Evolutionary conservation across 2,797 vertebrate species (phyloP), one percentile per base, ranked within the genome.

Genomic region (Poeciliopsis infans): DNA sequence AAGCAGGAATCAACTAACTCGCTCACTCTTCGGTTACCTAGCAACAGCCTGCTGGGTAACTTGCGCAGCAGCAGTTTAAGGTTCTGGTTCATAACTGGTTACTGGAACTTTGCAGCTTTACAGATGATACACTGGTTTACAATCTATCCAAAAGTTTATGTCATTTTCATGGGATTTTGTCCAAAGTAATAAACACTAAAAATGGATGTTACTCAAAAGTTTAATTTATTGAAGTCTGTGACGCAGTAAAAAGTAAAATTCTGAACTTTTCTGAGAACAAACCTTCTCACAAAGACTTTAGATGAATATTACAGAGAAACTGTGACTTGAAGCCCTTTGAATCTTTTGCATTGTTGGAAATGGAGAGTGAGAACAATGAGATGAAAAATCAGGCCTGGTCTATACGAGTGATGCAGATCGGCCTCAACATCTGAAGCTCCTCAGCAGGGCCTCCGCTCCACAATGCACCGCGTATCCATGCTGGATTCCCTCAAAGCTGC

Each of bases 401-500:
- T 1, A 10, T 13, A 28, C 43, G 12, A n/a, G 31, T 18, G 64
- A 39, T 20, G 13, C 28, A n/a, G 46, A 53, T 43, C 25, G 2
- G 10, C 8, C 20, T 25, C 41, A 25, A 25, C 5, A 28, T 76
- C 46, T 64, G 46, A 31, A 11, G 6, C 25, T 41, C 51, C 46
- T 75, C 25, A 43, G 33, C 43, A 5, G 36, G 59, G 31, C n/a
- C 41, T 16, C 4, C 6, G 64, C 41, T 36, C 7, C 39, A 41
- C 51, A n/a, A 55, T 41, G 51, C 47, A 46, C 46, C 68, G n/a
- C 16, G 12, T 2, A 55, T 68, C 33, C 78, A 53, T 31, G 36
- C 78, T 45, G 55, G 77, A 64, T 79, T 74, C 64, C 78, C 46
- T 66, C 57, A 57, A 55, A 75, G 64, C 61, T 1, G 39, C 64